Conservation (phyloP, 2,797 vertebrate species). For the Schizopygopsis pylzovi region DNA sequence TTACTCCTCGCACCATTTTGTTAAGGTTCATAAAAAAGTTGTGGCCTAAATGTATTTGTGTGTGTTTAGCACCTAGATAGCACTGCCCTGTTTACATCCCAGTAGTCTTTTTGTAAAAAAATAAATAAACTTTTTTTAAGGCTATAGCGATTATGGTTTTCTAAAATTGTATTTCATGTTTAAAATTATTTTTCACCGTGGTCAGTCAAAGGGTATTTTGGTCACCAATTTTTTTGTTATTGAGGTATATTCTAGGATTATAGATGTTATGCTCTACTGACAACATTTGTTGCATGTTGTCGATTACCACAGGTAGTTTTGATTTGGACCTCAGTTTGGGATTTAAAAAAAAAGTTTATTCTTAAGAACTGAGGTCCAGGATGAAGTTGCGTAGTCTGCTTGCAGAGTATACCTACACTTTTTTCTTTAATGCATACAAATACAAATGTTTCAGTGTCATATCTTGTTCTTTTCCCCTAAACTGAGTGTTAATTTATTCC, state of each 20-base stretch:
- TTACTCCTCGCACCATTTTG: not conserved
- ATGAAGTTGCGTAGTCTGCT: not conserved
- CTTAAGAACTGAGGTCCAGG: not conserved
- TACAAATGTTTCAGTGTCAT: not conserved
- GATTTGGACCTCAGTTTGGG: not conserved
- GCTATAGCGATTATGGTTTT: not conserved
- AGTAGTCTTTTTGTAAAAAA: not conserved
- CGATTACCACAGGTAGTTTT: not conserved
- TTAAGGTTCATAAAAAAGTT: not conserved
- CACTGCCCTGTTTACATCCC: conserved; percentile 10
- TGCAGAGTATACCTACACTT: not conserved
- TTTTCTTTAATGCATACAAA: not conserved
- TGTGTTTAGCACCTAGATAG: not conserved
- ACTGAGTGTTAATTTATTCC: not conserved
- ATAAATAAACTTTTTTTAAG: not conserved
- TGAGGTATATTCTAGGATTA: not conserved
- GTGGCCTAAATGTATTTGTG: not conserved
- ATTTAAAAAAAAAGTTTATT: not conserved
- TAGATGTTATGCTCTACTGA: not conserved
- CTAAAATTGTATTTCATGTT: not conserved
- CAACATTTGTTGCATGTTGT: not conserved
- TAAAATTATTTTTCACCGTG: not conserved
- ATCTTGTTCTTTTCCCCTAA: not conserved
- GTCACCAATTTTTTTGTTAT: not conserved
- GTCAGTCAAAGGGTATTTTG: not conserved